A percentile compares a stretch with the other conserved stretches of the same genome.
Evolutionary conservation across 2,113 vertebrate genomes (phyloP).

Genomic region (Pelecanoides urinatrix): DNA sequence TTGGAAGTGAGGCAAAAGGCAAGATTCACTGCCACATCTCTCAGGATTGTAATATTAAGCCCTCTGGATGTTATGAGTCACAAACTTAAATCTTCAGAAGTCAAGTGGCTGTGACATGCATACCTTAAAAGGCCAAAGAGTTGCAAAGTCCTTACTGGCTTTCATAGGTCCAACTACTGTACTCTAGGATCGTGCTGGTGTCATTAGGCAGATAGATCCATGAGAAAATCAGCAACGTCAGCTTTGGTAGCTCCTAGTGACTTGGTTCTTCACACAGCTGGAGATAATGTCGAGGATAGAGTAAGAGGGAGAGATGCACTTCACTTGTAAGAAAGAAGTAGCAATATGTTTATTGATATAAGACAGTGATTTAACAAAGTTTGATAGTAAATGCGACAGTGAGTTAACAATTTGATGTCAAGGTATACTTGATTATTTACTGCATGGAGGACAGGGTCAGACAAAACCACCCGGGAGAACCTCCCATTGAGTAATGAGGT

Average conservation of each 20-base stretch:
- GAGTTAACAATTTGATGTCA: no score
- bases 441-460: no score
- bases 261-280: neutral
- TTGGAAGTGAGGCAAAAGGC: neutral
- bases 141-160: neutral
- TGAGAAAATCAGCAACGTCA: neutral
- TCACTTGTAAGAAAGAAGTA: no score
- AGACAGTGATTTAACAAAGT: no score
- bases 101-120: neutral
- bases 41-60: neutral
- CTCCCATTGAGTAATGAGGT: no score
- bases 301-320: no score
- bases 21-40: neutral
- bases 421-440: no score
- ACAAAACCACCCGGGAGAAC: no score
- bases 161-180: neutral
- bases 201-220: neutral
- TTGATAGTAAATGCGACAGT: no score
- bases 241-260: neutral
- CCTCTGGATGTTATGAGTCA: neutral
- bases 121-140: neutral
- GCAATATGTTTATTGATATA: no score
- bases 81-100: neutral
- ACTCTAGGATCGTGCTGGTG: rapidly evolving
- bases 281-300: no score